Percentiles rank a stretch among this genome's conserved stretches.
phyloP scores from a whole-genome alignment of 2,888 invertebrate genomes.

The Ectobius pallidus region DNA sequence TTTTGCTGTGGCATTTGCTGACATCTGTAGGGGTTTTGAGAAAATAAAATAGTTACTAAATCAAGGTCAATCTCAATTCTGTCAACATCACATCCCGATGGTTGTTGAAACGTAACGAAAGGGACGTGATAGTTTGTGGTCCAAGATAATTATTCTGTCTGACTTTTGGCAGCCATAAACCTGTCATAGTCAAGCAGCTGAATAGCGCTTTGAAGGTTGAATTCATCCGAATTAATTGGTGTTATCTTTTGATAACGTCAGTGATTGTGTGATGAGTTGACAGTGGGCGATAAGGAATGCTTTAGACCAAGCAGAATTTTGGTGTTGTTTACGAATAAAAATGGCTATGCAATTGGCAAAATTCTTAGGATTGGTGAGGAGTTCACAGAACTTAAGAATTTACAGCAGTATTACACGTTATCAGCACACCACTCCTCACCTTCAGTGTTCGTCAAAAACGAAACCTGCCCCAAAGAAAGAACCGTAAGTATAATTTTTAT shows the following conservation, averaged over 20 bases:
- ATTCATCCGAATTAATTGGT: not conserved
- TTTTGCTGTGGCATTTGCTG: too few relatives aligned
- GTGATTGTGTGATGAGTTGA: not conserved
- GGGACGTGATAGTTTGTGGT: too few relatives aligned
- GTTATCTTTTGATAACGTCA: not conserved
- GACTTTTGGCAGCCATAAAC: too few relatives aligned
- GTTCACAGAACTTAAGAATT: not conserved
- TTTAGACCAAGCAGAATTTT: not conserved
- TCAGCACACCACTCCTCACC: not conserved
- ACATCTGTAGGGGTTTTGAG: too few relatives aligned
- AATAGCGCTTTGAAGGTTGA: slow-evolving; percentile 9
- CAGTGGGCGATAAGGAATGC: not conserved
- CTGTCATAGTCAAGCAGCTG: too few relatives aligned
- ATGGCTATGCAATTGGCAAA: not conserved
- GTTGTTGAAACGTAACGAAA: too few relatives aligned
- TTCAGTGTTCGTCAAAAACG: not conserved
- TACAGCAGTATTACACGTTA: not conserved
- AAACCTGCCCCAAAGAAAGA: not conserved
- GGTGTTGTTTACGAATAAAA: not conserved
- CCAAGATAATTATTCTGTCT: too few relatives aligned
- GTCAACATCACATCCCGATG: too few relatives aligned
- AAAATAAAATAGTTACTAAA: too few relatives aligned
- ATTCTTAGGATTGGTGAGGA: not conserved
- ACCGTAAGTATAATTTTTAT: not conserved
- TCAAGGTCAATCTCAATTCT: too few relatives aligned